These are phyloP conservation scores for Ptilodon capucinus DNA, from an alignment of 2,888 invertebrate species.

Conservation along the genomic window DNA sequence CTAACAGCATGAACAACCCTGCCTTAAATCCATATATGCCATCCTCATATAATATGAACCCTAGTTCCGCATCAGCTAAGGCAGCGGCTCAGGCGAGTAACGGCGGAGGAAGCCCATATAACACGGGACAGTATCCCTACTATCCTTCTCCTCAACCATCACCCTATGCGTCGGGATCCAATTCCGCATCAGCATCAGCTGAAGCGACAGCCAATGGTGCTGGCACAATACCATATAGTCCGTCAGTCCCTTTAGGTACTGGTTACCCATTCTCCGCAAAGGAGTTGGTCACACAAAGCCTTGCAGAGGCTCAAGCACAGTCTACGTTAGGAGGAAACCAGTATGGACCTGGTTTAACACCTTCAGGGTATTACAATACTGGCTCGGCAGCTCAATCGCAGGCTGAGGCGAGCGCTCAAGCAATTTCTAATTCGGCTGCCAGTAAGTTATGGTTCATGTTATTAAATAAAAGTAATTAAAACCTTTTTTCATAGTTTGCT, in stretches of 20 bases:
- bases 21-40: background rate
- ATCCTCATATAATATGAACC: background rate
- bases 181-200: background rate
- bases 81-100: slow-evolving; percentile 9
- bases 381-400: background rate
- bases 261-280: background rate
- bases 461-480: background rate
- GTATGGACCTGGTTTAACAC: slow-evolving; percentile 4
- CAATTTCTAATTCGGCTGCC: background rate
- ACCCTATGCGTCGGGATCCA: background rate
- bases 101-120: slow-evolving; percentile 7
- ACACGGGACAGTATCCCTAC: slow-evolving; percentile 3
- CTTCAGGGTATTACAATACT: background rate
- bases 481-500: background rate
- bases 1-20: background rate
- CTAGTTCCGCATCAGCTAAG: slow-evolving; percentile 7
- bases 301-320: background rate
- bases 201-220: background rate
- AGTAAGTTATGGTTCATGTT: background rate
- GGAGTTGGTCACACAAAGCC: background rate
- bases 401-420: background rate
- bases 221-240: background rate
- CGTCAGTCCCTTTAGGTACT: background rate
- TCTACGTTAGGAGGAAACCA: background rate
- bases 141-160: background rate